These are phyloP conservation scores for Phataginus tetradactyla DNA, from an alignment of 2,797 vertebrate genomes.

Conservation along the genomic window DNA sequence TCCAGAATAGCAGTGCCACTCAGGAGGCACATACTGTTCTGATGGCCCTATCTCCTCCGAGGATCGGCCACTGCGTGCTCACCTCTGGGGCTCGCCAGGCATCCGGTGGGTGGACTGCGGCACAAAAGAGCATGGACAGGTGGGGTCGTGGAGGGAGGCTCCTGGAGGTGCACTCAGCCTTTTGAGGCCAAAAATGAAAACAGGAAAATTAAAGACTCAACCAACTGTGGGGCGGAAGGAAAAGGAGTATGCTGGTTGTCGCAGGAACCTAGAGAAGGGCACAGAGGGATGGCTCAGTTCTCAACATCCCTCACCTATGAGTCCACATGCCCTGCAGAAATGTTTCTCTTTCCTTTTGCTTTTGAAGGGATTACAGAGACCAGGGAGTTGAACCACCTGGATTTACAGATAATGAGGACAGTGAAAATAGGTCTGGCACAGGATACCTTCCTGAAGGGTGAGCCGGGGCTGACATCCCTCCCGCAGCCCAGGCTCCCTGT, in stretches of 20 bases:
- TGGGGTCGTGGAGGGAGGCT: conserved; percentile 35
- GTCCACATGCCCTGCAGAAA: background rate
- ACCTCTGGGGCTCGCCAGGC: background rate
- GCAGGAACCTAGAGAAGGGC: background rate
- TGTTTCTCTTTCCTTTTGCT: background rate
- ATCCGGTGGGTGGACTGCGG: background rate
- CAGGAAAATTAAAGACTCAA: conserved; percentile 14
- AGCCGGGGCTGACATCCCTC: background rate
- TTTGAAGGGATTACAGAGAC: background rate
- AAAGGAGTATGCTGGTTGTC: background rate
- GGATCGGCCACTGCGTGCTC: background rate
- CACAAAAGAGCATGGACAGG: conserved; percentile 36
- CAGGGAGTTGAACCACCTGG: background rate
- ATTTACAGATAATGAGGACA: background rate
- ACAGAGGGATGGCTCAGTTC: background rate
- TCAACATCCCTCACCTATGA: rapidly evolving
- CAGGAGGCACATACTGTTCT: background rate
- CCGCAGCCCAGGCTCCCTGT: rapidly evolving
- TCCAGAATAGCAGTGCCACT: conserved; percentile 70
- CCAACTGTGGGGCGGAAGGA: background rate
- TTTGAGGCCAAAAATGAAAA: conserved; percentile 51
- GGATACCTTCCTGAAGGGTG: background rate
- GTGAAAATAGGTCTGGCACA: background rate
- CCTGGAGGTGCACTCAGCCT: conserved; percentile 24
- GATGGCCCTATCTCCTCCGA: background rate